Evolutionary conservation across 2,113 vertebrate species (phyloP).

Genomic region (Colaptes auratus): DNA sequence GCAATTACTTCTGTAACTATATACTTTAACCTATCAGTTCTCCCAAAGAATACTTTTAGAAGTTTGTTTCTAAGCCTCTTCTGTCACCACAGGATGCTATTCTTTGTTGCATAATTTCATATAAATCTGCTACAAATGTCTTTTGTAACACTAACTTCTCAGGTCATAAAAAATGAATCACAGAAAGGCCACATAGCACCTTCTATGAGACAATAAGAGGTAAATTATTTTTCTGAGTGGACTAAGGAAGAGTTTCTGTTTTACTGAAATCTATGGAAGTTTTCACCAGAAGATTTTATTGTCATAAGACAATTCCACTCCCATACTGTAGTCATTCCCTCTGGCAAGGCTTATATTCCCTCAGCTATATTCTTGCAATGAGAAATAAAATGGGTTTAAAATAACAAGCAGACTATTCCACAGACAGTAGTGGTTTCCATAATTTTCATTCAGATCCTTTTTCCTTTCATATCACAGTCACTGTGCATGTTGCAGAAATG

Average conservation of each 20-base stretch:
- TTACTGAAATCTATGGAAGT: background rate
- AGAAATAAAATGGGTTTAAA: conserved; percentile 10
- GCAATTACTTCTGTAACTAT: conserved; percentile 54
- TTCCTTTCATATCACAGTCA: background rate
- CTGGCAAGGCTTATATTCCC: background rate
- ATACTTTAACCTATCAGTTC: conserved; percentile 19
- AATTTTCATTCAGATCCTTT: background rate
- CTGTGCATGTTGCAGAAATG: background rate
- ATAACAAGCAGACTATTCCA: conserved; percentile 12
- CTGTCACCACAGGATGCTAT: background rate
- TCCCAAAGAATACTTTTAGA: background rate
- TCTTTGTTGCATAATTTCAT: conserved; percentile 23
- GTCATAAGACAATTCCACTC: conserved; percentile 20
- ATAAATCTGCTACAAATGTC: background rate
- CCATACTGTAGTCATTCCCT: background rate
- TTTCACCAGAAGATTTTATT: background rate
- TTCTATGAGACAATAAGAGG: background rate
- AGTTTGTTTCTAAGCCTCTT: background rate
- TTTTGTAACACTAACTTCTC: background rate
- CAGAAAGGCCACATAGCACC: background rate
- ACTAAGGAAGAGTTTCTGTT: background rate
- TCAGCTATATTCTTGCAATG: background rate
- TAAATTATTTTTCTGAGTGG: conserved; percentile 22
- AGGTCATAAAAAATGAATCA: conserved; percentile 15
- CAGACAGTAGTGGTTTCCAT: background rate